Evolutionary conservation across 2,888 invertebrate species (phyloP), one percentile per base, ranked within the genome.

Genomic region (Spilosoma lubricipeda): DNA sequence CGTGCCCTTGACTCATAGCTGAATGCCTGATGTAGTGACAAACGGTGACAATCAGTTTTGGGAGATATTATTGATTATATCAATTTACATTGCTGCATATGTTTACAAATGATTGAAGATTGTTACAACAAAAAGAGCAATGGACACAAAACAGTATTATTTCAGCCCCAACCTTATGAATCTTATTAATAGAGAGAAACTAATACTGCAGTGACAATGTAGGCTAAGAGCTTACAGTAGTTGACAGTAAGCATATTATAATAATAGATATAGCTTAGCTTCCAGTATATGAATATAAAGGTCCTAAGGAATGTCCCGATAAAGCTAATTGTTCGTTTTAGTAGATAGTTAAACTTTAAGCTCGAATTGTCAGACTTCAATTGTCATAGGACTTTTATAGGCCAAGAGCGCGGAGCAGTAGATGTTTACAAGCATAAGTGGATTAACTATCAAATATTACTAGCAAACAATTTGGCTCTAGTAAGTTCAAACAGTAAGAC

Each of bases 1-100:
- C 98, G 93, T 99, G 99, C 0, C 99, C 99, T 92, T 99, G 99
- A 4, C 99, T 99, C 99, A 99, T 99, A 0, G 99, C 99, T 0
- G 99, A 99, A 91, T 99, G 98, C 97, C 97, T 97, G 88, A 1
- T n/a, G 33, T 13, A 5, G 23, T 7, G 15, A 45, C 9, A 15
- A 4, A 18, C 27, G 27, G 59, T 27, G 11, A 59, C 3, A 59
- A 63, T 18, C 30, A 27, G 18, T 7, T 63, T 30, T 15, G 7
- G 15, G 30, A 18, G 15, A 7, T 27, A 18, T 1, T 5, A 0
- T 56, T 23, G 56, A n/a, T 27, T 56, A 27, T 13, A 27, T 13
- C 27, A 2, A 18, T 8, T 18, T 30, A 15, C 15, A 63, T 30
- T 63, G 18, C 63, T 27, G 13, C 7, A 27, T 15, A 30, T 30